Evolutionary conservation across 2,797 vertebrate species (phyloP).

Genomic region (Cynopterus sphinx): DNA sequence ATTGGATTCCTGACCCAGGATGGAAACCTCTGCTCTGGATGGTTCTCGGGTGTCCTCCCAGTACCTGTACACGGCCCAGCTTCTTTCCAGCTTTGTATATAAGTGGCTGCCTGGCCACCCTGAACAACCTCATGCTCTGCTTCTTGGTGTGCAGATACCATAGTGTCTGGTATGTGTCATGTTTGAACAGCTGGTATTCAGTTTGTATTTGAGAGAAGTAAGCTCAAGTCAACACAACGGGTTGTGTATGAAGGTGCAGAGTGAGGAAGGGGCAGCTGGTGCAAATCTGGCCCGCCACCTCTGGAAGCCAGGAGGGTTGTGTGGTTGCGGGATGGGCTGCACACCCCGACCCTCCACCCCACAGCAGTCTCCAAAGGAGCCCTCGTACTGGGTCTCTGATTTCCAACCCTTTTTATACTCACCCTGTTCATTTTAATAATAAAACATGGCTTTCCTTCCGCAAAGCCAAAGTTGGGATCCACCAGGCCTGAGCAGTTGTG

Average conservation of each 20-base stretch:
- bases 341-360: background rate
- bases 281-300: too few species aligned
- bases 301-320: background rate
- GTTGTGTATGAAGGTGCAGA: background rate
- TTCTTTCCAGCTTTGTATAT: background rate
- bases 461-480: constrained; percentile 91
- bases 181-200: accelerated
- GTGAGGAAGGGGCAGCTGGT: background rate
- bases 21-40: background rate
- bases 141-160: background rate
- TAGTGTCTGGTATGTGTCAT: accelerated
- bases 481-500: constrained; percentile 88
- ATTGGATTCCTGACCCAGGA: background rate
- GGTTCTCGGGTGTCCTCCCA: background rate
- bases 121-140: background rate
- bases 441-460: constrained; percentile 90
- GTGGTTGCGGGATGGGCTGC: background rate
- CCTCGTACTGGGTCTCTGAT: background rate
- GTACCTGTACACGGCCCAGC: accelerated
- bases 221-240: accelerated
- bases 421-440: constrained; percentile 96
- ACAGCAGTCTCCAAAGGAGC: background rate
- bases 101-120: background rate
- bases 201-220: background rate
- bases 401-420: constrained; percentile 13